phyloP scores from a whole-genome alignment of 2,797 vertebrate genomes.

The Lepidocolaptes lacrymiger region DNA sequence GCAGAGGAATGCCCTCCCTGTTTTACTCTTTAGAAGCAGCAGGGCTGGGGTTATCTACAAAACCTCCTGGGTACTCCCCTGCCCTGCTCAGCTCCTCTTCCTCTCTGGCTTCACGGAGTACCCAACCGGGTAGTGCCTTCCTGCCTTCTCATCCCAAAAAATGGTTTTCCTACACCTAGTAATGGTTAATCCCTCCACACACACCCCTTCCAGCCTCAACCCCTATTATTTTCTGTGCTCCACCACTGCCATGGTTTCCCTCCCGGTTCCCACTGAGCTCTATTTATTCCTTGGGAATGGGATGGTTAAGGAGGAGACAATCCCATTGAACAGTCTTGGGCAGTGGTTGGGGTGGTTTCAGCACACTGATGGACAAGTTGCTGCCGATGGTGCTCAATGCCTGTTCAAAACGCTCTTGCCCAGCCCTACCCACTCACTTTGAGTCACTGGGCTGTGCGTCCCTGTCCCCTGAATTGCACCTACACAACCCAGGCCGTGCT shows the following conservation, averaged over 20 bases:
- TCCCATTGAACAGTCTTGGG: background rate
- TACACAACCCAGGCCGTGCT: background rate
- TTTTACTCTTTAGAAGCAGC: background rate
- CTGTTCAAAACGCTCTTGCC: background rate
- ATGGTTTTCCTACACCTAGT: accelerated
- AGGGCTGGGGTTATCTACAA: background rate
- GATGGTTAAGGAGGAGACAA: background rate
- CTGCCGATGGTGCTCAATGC: background rate
- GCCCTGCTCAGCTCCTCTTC: background rate
- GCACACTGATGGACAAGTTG: background rate
- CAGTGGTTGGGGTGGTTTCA: background rate
- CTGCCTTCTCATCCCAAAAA: background rate
- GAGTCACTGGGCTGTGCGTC: accelerated
- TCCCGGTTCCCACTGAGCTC: accelerated
- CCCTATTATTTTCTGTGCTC: background rate
- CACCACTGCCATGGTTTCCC: background rate
- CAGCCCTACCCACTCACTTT: background rate
- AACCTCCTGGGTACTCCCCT: accelerated
- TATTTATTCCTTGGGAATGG: background rate
- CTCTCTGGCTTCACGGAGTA: background rate
- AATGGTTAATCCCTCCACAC: background rate
- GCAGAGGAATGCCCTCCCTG: background rate
- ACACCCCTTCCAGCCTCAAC: background rate
- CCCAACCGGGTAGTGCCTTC: accelerated
- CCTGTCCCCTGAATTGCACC: background rate